phyloP scores from a whole-genome alignment of 37 sponge, comb jelly and placozoan genomes.

The Geodia barretti region DNA sequence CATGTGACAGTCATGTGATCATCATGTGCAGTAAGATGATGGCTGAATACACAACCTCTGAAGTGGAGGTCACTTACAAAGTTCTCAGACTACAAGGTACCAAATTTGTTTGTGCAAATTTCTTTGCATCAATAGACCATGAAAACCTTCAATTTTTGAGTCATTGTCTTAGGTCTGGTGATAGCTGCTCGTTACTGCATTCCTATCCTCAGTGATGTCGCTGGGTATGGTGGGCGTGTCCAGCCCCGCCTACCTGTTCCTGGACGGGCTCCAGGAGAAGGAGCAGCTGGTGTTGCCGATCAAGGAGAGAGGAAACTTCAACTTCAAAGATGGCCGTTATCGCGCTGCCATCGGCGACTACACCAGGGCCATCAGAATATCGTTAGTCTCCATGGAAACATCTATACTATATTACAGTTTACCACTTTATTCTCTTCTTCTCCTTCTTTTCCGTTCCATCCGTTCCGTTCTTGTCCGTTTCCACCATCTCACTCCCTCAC shows the following conservation, averaged over 20 bases:
- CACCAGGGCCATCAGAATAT: conserved; percentile 57
- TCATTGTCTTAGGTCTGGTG: background rate
- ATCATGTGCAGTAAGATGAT: background rate
- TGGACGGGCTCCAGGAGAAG: conserved; percentile 10
- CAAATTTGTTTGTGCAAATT: background rate
- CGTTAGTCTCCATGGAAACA: conserved; percentile 24
- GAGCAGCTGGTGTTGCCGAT: conserved; percentile 37
- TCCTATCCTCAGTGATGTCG: background rate
- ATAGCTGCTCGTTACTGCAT: too few species aligned
- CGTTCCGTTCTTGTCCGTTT: background rate
- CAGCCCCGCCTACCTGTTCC: conserved; percentile 1
- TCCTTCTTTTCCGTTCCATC: background rate
- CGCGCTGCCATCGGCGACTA: conserved; percentile 65
- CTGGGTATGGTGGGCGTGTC: background rate
- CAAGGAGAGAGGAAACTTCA: conserved; percentile 59
- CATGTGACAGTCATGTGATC: background rate
- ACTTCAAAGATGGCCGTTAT: conserved; percentile 27
- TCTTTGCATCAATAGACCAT: background rate
- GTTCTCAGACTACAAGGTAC: background rate
- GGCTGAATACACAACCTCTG: background rate
- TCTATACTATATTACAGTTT: background rate
- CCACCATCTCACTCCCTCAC: background rate
- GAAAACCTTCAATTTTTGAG: background rate
- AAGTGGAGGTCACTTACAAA: conserved; percentile 3
- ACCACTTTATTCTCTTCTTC: too few species aligned